Evolutionary conservation across 2,797 vertebrate genomes (phyloP).

Genomic region (Fundulus diaphanus): DNA sequence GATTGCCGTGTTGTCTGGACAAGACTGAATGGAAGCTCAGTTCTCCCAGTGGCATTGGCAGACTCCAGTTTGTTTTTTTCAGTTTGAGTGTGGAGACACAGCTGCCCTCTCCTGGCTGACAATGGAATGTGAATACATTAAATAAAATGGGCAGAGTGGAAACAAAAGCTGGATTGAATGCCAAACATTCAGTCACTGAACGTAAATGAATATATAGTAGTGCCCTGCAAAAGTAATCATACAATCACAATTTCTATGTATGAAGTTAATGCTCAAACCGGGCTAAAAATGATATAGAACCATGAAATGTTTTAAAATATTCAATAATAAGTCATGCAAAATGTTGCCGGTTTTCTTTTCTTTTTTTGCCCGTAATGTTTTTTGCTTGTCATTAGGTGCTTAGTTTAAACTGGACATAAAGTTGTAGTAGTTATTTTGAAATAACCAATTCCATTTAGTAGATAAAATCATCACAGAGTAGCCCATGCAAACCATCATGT

Average conservation of each 20-base stretch:
- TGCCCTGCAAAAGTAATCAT: background rate
- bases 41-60: constrained; percentile 61
- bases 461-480: no score
- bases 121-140: constrained; percentile 30
- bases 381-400: no score
- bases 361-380: no score
- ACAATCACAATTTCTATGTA: background rate
- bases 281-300: no score
- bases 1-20: constrained; percentile 51
- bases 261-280: background rate
- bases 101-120: constrained; percentile 69
- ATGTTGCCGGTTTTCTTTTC: no score
- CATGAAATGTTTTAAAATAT: no score
- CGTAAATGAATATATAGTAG: constrained; percentile 16
- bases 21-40: constrained; percentile 51
- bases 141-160: constrained; percentile 12
- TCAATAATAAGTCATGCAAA: no score
- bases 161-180: constrained; percentile 34
- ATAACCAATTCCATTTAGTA: no score
- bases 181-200: constrained; percentile 25
- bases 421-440: no score
- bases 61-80: constrained; percentile 42
- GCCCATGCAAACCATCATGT: no score
- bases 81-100: constrained; percentile 28
- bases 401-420: no score